A percentile compares a stretch with the other conserved stretches of the same genome.
These are phyloP conservation scores for Chrysocyon brachyurus DNA, from an alignment of 2,797 vertebrate species.

Conservation along the genomic window DNA sequence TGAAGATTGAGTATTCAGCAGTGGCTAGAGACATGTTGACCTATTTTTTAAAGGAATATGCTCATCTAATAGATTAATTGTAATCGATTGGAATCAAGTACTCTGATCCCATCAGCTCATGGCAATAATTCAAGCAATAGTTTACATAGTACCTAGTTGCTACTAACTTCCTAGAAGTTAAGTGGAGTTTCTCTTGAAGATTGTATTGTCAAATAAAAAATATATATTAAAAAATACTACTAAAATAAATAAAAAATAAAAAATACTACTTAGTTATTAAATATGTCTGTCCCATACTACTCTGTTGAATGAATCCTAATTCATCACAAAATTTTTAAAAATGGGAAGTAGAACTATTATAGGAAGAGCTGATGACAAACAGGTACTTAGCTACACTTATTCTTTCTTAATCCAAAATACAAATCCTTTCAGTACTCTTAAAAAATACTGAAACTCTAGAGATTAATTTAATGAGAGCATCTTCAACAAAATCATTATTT, in stretches of 20 bases:
- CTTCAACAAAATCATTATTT: not conserved
- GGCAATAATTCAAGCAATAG: not conserved
- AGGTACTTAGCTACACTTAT: rapidly evolving
- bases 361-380: not conserved
- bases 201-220: not conserved
- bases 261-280: not conserved
- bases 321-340: not conserved
- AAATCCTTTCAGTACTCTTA: not conserved
- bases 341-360: not conserved
- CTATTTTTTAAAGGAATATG: not conserved
- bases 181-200: not conserved
- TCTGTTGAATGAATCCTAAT: not conserved
- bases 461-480: not conserved
- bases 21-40: not conserved
- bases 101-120: not conserved
- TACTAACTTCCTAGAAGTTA: not conserved
- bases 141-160: not conserved
- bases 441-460: not conserved
- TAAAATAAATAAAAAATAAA: not conserved
- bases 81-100: not conserved
- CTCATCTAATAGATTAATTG: not conserved
- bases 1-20: not conserved
- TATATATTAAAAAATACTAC: not conserved
- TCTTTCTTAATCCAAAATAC: not conserved
- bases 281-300: not conserved